Evolutionary conservation across 2,113 vertebrate species (phyloP), one percentile per base, ranked within the genome.

Genomic region (Diphyllodes magnificus): DNA sequence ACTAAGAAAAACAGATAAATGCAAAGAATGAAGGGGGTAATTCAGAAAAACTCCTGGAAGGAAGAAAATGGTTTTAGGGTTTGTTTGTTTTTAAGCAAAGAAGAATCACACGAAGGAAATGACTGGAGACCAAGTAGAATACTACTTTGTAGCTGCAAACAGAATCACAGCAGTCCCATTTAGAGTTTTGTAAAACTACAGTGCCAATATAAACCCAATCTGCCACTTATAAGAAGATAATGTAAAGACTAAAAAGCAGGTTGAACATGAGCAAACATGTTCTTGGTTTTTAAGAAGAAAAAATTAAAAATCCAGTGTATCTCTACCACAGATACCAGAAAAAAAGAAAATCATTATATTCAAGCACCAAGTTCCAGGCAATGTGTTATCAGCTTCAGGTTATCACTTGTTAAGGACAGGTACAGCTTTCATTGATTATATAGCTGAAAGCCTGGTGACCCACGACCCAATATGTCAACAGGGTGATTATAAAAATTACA

Each of bases 381-480:
- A 85, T 11, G 7, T 16, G 10, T n/a, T 88, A 84, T 28, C 35
- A 66, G 33, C 30, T 72, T 42, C 54, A 47, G 18, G 30, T 33
- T 42, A 61, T 59, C 44, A n/a, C 5, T 20, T 40, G 20, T 31
- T 88, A 54, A 66, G 21, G 15, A 77, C 3, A 70, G 33, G 33
- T 33, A 60, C 10, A 49, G 33, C 7, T 44, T 79, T 40, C 15
- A 56, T 7, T 1, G 0, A 45, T 30, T 44, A 60, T 6, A 8
- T 12, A 71, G 37, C 68, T 66, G 59, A 61, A 95, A 77, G 30
- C 6, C 45, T 17, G 1, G 17, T 44, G 39, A 76, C 22, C 37
- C 0, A 0, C 0, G 0, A 42, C 20, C 87, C 9, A 75, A 1
- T 10, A 57, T 19, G 8, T 21, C 42, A 82, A 75, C 4, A 7